A percentile compares a stretch with the other conserved stretches of the same genome.
Evolutionary conservation across 2,888 invertebrate species (phyloP).

Genomic region (Pheosia tremula): DNA sequence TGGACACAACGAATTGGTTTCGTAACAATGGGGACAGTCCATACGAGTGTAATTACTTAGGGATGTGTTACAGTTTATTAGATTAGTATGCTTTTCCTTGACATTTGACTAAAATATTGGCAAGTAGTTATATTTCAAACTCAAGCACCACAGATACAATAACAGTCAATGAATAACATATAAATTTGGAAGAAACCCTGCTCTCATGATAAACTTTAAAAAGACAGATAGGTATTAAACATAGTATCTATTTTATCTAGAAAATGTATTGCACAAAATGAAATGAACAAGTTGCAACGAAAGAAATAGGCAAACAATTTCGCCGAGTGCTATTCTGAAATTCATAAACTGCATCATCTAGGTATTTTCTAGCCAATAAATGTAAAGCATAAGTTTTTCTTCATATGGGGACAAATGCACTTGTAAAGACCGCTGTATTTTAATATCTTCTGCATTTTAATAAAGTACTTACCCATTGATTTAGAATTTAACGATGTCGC

Average conservation of each 20-base stretch:
- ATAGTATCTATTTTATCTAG: neutral
- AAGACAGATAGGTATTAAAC: no score
- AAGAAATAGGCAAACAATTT: neutral
- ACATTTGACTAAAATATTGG: neutral
- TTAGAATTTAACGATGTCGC: no score
- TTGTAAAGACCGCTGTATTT: neutral
- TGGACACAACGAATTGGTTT: neutral
- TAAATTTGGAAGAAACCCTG: no score
- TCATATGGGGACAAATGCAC: no score
- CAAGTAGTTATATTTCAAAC: neutral
- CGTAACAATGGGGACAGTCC: neutral
- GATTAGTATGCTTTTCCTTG: neutral
- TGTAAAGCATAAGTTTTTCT: no score
- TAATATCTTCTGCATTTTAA: no score
- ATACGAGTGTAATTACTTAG: neutral
- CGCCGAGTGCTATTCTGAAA: neutral
- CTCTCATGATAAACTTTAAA: no score
- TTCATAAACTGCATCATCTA: neutral
- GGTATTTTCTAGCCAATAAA: neutral
- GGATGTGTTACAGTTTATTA: neutral
- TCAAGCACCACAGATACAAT: neutral
- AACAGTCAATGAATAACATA: neutral
- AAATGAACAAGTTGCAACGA: neutral
- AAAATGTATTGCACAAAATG: neutral
- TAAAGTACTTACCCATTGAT: no score